Evolutionary conservation across 2,113 vertebrate genomes (phyloP).

Genomic region (Penelope pileata): DNA sequence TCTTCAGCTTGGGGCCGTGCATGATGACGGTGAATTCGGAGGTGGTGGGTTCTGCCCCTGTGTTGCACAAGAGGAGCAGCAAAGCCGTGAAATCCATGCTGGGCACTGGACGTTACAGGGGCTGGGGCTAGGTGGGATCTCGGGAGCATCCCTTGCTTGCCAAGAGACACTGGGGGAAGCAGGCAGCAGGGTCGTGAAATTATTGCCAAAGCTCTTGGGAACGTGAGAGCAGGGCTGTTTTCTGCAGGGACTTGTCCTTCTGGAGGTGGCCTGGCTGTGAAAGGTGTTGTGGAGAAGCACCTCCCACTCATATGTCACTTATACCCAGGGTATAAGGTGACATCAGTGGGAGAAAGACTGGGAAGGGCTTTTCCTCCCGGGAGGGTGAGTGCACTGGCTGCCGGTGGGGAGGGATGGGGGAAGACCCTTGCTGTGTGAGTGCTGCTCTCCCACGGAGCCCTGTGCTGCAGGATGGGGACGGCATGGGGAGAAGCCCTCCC

Average conservation of each 20-base stretch:
- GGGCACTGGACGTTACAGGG: background rate
- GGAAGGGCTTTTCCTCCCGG: background rate
- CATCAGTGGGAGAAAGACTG: accelerated
- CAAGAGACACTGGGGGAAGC: background rate
- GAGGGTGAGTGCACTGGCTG: background rate
- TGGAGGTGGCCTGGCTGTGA: background rate
- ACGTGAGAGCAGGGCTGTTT: background rate
- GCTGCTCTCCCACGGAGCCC: background rate
- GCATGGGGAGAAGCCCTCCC: background rate
- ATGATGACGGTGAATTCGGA: slow-evolving; percentile 98
- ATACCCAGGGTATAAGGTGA: background rate
- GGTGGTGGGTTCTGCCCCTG: slow-evolving; percentile 97
- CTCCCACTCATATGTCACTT: accelerated
- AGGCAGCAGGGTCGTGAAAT: background rate
- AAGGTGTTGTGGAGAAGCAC: background rate
- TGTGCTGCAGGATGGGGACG: background rate
- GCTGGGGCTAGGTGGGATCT: background rate
- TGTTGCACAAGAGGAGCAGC: background rate
- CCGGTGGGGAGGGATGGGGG: background rate
- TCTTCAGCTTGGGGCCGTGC: slow-evolving; percentile 96
- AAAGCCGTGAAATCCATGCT: background rate
- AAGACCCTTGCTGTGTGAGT: background rate
- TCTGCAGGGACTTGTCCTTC: background rate
- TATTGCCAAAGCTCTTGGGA: background rate
- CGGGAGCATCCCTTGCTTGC: accelerated